Base-by-base conservation (phyloP, 1,140 invertebrate genomes). In the Calephelis virginiensis region DNA sequence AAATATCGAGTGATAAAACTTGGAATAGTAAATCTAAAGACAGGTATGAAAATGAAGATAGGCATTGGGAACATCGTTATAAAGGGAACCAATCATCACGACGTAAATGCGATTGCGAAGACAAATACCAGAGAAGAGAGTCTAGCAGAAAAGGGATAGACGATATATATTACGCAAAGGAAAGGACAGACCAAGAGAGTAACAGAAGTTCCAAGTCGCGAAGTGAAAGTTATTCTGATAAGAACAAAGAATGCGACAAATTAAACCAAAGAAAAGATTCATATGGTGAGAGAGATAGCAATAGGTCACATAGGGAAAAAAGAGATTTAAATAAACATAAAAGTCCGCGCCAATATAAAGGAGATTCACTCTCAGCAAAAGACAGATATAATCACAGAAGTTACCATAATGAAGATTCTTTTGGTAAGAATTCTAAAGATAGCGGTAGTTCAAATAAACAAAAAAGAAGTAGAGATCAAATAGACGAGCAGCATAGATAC, bases 261-360 rank as follows among this genome's bases (percentile, higher is more conserved):
- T 43, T 38, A 46, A 48, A 45, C 4, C 10, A 60, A 47, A 47
- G 10, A 46, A 49, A 66, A 40, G 38, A 47, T 56, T 62, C 61
- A 61, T 47, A 59, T 43, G 14, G 40, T 13, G 46, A 70, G 40
- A 66, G 61, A 38, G 28, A 56, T 49, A 45, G 61, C 10, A 14
- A 37, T 53, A 47, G 28, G 40, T 13, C 40, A 46, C 28, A 63
- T 47, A 13, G 47, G 46, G 65, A 61, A 40, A 10, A 43, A 43
- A 43, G 40, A 43, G 40, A 43, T 43, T 43, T 9, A 43, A 9
- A 43, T 43, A 43, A 43, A 46, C 8, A 56, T 48, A 48, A 62
- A 63, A 50, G 49, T 6, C 37, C 53, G 5, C 53, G 11, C 1
- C 9, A 4, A 11, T 17, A 56, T 6, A 56, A 56, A 56, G 0